These are phyloP conservation scores for Sebastes melanostomus DNA, from an alignment of 2,797 vertebrate species.

Conservation along the genomic window DNA sequence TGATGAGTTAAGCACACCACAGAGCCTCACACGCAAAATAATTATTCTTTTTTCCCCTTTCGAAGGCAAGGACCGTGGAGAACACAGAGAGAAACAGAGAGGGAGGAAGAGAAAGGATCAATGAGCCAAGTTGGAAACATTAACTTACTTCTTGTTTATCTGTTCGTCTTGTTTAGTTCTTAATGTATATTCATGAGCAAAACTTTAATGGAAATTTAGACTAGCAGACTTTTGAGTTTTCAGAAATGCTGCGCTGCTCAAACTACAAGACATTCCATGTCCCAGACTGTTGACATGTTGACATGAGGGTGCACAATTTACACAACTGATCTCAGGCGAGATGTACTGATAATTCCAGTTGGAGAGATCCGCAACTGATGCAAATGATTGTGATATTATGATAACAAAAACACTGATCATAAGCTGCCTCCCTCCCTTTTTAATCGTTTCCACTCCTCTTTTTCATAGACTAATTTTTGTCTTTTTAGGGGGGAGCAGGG, in stretches of 20 bases:
- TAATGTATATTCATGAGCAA: not conserved
- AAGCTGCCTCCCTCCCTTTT: not conserved
- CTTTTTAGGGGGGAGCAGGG: too few species aligned
- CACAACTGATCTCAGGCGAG: conserved; percentile 10
- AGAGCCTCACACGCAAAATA: conserved; percentile 18
- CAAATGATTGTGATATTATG: not conserved
- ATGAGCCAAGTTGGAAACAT: not conserved
- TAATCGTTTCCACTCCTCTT: too few species aligned
- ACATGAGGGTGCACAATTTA: not conserved
- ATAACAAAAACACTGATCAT: not conserved
- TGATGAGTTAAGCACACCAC: conserved; percentile 31
- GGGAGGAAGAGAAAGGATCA: not conserved
- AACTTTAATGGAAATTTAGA: not conserved
- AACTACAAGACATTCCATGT: not conserved
- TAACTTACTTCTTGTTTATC: not conserved
- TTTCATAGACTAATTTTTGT: too few species aligned
- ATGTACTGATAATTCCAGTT: not conserved
- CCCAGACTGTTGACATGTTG: not conserved
- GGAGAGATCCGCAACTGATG: not conserved
- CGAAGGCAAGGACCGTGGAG: conserved; percentile 8
- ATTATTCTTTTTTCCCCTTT: conserved; percentile 9
- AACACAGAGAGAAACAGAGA: not conserved
- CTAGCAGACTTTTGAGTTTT: not conserved
- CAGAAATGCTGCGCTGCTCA: not conserved
- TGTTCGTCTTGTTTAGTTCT: not conserved